phyloP scores from a whole-genome alignment of 2,113 vertebrate genomes.

The Grammomys dolichurus region DNA sequence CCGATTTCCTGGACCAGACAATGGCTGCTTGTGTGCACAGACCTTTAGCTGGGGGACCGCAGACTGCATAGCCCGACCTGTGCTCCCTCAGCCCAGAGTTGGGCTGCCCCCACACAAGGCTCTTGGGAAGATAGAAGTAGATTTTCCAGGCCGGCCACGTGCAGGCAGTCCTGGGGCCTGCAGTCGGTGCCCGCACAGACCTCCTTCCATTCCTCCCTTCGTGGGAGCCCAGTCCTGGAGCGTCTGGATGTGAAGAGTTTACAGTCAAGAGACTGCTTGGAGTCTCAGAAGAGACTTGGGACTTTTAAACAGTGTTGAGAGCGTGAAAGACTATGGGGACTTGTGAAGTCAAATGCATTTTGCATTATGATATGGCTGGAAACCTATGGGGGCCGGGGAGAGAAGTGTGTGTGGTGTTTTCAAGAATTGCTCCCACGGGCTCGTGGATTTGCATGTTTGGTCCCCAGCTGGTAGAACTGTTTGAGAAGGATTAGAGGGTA shows the following conservation, averaged over 20 bases:
- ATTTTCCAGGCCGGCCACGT: not conserved
- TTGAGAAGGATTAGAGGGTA: not conserved
- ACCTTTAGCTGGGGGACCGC: not conserved
- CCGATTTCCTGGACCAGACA: not conserved
- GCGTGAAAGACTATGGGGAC: not conserved
- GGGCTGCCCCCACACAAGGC: not conserved
- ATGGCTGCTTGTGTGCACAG: not conserved
- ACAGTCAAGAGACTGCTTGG: too few relatives aligned
- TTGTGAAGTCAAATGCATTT: not conserved
- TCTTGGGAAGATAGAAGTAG: not conserved
- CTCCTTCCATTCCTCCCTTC: not conserved
- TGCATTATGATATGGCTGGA: not conserved
- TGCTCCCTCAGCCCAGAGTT: not conserved
- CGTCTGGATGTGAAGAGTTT: not conserved
- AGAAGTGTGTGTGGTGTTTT: not conserved
- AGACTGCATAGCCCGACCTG: not conserved
- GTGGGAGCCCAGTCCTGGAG: not conserved
- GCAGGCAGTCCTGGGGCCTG: rapidly evolving
- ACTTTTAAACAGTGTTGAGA: not conserved
- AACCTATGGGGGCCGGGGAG: not conserved
- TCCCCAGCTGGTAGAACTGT: not conserved
- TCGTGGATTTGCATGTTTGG: not conserved
- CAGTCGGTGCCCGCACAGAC: not conserved
- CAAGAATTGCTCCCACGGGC: not conserved
- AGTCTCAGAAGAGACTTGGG: not conserved